phyloP scores from a whole-genome alignment of 2,113 vertebrate genomes.

The Baryphthengus martii region DNA sequence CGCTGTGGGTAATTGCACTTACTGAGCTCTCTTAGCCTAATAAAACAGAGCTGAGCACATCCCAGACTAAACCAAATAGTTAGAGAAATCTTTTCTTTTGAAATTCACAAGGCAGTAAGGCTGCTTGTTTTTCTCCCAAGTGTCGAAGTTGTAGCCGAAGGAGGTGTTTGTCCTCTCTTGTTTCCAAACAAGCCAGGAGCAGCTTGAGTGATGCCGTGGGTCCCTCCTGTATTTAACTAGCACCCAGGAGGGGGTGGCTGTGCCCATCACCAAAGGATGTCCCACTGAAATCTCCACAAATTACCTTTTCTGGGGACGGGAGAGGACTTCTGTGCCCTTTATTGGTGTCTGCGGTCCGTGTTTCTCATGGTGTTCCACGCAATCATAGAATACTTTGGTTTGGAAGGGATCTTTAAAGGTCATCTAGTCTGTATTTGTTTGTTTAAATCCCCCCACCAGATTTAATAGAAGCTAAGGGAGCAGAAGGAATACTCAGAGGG shows the following conservation, averaged over 20 bases:
- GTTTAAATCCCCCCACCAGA: not conserved
- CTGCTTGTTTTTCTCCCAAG: too few relatives aligned
- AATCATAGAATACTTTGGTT: not conserved
- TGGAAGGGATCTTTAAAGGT: not conserved
- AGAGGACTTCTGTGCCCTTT: not conserved
- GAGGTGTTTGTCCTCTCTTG: too few relatives aligned
- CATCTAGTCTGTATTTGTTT: not conserved
- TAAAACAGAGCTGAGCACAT: too few relatives aligned
- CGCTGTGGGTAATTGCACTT: too few relatives aligned
- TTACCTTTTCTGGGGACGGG: not conserved
- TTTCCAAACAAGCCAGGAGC: accelerated
- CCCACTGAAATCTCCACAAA: not conserved
- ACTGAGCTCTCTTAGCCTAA: too few relatives aligned
- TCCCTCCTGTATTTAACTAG: accelerated
- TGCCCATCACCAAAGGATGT: not conserved
- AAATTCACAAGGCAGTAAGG: too few relatives aligned
- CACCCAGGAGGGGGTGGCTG: not conserved
- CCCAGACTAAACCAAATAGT: too few relatives aligned
- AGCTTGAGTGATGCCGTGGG: not conserved
- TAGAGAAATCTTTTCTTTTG: too few relatives aligned
- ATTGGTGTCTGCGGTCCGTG: not conserved
- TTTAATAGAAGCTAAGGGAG: not conserved
- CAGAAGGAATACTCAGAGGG: not conserved
- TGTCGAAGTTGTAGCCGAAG: too few relatives aligned
- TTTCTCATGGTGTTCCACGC: not conserved